Evolutionary conservation across 2,888 invertebrate genomes (phyloP).

Genomic region (Agonum fuliginosum): DNA sequence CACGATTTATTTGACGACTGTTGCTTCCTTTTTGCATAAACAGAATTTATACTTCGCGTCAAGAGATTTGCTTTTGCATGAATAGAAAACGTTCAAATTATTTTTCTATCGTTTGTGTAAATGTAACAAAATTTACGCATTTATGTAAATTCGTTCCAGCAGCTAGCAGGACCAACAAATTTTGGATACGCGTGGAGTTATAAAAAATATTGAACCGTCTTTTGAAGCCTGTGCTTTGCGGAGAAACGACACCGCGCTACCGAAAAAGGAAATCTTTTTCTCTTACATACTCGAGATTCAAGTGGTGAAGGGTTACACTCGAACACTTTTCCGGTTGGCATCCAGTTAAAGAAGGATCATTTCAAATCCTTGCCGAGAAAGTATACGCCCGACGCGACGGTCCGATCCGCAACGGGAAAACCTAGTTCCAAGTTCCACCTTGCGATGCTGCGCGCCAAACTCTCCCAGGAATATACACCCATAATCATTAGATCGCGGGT

Average conservation of each 20-base stretch:
- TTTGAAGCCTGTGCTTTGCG: not conserved
- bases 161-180: not conserved
- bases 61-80: not conserved
- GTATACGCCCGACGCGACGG: constrained; percentile 19
- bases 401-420: no score
- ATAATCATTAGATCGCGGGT: not conserved
- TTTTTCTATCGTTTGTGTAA: no score
- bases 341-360: constrained; percentile 51
- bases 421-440: not conserved
- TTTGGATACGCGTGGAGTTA: not conserved
- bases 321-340: constrained; percentile 42
- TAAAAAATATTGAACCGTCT: not conserved
- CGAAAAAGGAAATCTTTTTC: constrained; percentile 29
- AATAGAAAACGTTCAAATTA: no score
- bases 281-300: constrained; percentile 49
- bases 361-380: constrained; percentile 29
- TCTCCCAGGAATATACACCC: no score
- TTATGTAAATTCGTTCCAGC: not conserved
- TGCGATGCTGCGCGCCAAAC: not conserved
- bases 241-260: not conserved
- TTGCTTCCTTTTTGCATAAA: constrained; percentile 19
- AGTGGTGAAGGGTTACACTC: constrained; percentile 45
- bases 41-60: not conserved
- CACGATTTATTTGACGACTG: constrained; percentile 15
- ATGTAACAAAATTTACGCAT: not conserved